Evolutionary conservation across 2,888 invertebrate genomes (phyloP).

Genomic region (Drosophila nr. medialis): DNA sequence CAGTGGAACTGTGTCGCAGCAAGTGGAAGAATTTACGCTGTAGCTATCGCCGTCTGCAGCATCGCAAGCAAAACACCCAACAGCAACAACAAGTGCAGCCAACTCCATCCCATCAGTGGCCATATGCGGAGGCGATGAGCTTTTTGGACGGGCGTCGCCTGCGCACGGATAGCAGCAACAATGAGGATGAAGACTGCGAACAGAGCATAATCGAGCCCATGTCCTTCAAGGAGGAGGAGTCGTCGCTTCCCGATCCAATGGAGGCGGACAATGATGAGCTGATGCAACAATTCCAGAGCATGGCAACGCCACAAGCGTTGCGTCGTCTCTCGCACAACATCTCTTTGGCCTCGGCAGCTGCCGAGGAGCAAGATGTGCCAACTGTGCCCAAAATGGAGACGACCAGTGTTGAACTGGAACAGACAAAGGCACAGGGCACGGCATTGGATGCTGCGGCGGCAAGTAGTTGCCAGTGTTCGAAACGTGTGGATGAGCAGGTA

Average conservation of each 20-base stretch:
- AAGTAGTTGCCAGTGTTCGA: conserved; percentile 71
- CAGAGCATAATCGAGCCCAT: conserved; percentile 17
- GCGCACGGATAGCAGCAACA: conserved; percentile 47
- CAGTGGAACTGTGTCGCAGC: conserved; percentile 80
- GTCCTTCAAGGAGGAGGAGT: conserved; percentile 63
- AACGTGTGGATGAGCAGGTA: conserved; percentile 76
- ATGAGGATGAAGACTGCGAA: conserved; percentile 58
- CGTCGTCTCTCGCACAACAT: conserved; percentile 75
- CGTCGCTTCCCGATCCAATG: conserved; percentile 57
- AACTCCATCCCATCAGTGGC: conserved; percentile 48
- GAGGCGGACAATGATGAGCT: conserved; percentile 75
- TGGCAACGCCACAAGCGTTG: conserved; percentile 79
- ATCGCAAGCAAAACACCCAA: conserved; percentile 33
- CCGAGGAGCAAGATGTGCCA: conserved; percentile 55
- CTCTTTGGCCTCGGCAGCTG: conserved; percentile 68
- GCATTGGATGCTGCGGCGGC: conserved; percentile 62
- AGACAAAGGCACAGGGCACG: conserved; percentile 11
- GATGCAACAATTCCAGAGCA: conserved; percentile 73
- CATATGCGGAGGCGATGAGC: conserved; percentile 61
- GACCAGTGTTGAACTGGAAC: background rate
- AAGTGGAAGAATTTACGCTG: conserved; percentile 82
- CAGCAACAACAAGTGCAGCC: conserved; percentile 27
- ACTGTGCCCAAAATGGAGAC: background rate
- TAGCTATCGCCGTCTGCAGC: conserved; percentile 54
- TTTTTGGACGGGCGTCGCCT: conserved; percentile 45